Percentiles rank a stretch among this genome's conserved stretches.
Evolutionary conservation across 2,113 vertebrate genomes (phyloP).

Genomic region (Gulo gulo): DNA sequence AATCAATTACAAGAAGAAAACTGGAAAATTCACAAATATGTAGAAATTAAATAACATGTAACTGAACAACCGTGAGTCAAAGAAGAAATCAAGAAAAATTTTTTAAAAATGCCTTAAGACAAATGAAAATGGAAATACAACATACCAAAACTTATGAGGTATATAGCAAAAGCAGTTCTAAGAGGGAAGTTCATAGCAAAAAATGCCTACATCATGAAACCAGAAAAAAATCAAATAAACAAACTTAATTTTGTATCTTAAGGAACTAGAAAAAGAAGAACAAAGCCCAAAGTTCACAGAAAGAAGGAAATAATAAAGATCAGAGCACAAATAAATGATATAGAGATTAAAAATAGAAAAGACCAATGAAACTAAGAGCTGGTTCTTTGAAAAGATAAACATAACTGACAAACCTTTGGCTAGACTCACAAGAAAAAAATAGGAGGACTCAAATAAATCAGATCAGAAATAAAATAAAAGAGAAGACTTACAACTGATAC

Average conservation of each 20-base stretch:
- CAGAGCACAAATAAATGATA: neutral
- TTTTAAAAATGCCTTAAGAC: neutral
- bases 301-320: neutral
- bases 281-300: neutral
- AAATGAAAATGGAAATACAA: neutral
- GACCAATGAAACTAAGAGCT: neutral
- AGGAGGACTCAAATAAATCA: neutral
- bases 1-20: neutral
- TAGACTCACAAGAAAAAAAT: neutral
- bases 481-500: neutral
- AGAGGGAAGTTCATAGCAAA: neutral
- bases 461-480: neutral
- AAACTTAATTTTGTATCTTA: neutral
- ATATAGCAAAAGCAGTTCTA: neutral
- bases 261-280: neutral
- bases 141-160: neutral
- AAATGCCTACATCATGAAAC: neutral
- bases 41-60: neutral
- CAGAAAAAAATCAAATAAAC: neutral
- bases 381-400: neutral
- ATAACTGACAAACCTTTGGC: neutral
- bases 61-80: neutral
- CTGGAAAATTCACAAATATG: neutral
- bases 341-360: neutral
- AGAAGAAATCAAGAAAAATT: neutral